Conservation (phyloP, 2,113 vertebrate genomes). For the Sturnus vulgaris region DNA sequence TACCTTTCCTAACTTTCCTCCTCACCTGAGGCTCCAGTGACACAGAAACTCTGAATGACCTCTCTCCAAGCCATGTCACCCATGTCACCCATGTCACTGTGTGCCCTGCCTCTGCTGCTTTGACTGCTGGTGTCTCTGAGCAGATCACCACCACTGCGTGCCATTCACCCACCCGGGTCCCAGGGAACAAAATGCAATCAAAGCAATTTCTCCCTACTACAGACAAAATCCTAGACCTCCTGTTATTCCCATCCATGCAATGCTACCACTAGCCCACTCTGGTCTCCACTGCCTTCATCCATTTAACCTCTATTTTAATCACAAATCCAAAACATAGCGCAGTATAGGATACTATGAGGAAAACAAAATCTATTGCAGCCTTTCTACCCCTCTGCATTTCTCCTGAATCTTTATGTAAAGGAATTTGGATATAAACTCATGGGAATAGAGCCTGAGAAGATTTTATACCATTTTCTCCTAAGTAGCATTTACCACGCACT, state of each 20-base stretch:
- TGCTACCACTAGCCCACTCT: not conserved
- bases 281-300: not conserved
- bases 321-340: not conserved
- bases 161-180: rapidly evolving
- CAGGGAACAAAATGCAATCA: not conserved
- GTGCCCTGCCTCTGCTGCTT: not conserved
- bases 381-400: not conserved
- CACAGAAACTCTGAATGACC: not conserved
- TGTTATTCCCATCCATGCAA: not conserved
- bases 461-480: not conserved
- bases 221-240: not conserved
- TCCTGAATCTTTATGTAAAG: not conserved
- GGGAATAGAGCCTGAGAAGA: not conserved
- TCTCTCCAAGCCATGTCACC: not conserved
- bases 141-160: not conserved
- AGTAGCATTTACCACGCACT: not conserved
- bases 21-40: not conserved
- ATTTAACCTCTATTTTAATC: not conserved
- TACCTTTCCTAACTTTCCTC: not conserved
- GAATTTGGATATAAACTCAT: not conserved
- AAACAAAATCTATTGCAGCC: not conserved
- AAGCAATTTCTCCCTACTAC: not conserved
- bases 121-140: not conserved
- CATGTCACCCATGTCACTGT: rapidly evolving
- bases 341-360: not conserved